phyloP scores from a whole-genome alignment of 2,113 vertebrate species.

The Poeciliopsis retropinna region DNA sequence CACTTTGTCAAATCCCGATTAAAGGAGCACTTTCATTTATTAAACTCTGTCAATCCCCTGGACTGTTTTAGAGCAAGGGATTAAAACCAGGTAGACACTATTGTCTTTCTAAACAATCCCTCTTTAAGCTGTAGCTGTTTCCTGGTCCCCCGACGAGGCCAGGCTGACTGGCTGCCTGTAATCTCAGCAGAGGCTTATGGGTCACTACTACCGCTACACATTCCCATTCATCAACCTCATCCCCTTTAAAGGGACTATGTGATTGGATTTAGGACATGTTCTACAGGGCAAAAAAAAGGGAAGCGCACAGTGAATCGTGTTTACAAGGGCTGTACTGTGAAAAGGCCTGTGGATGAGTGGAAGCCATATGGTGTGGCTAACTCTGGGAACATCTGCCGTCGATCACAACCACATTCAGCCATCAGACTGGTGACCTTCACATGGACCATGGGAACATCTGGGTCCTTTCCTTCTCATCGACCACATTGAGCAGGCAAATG shows the following conservation, averaged over 20 bases:
- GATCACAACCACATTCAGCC: slow-evolving; percentile 43
- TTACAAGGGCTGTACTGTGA: slow-evolving; percentile 72
- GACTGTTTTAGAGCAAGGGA: slow-evolving; percentile 66
- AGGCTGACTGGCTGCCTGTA: slow-evolving; percentile 53
- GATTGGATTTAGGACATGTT: slow-evolving; percentile 81
- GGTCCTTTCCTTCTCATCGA: slow-evolving; percentile 14
- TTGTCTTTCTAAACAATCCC: slow-evolving; percentile 82
- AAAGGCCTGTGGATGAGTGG: slow-evolving; percentile 64
- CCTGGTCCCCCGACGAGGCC: slow-evolving; percentile 47
- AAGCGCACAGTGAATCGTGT: slow-evolving; percentile 63
- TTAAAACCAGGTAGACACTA: slow-evolving; percentile 84
- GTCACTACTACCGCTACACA: slow-evolving; percentile 66
- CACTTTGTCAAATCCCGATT: slow-evolving; percentile 85
- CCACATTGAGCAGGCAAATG: background rate
- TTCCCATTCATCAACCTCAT: slow-evolving; percentile 74
- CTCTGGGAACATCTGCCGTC: slow-evolving; percentile 72
- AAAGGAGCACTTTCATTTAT: slow-evolving; percentile 85
- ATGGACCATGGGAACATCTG: slow-evolving; percentile 62
- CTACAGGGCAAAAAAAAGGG: slow-evolving; percentile 48
- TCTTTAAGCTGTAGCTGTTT: slow-evolving; percentile 65
- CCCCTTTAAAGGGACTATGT: slow-evolving; percentile 66
- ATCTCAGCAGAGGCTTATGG: slow-evolving; percentile 69
- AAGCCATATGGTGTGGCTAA: slow-evolving; percentile 75
- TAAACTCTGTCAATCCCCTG: slow-evolving; percentile 80
- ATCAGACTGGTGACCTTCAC: slow-evolving; percentile 58